Evolutionary conservation across 2,888 invertebrate genomes (phyloP).

Genomic region (Tyria jacobaeae): DNA sequence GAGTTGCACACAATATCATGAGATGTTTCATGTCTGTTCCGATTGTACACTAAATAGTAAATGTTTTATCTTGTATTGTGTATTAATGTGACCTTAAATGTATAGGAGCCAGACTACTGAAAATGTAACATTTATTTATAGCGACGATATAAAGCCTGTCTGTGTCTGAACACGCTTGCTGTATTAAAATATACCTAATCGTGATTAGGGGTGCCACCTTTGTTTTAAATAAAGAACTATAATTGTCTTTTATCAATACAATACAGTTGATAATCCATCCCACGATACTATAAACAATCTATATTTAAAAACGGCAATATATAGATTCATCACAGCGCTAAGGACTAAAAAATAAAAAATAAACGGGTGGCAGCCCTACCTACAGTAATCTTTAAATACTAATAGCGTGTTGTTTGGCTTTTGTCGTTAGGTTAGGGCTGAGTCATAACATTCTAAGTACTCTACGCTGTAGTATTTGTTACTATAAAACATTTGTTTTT

Average conservation of each 20-base stretch:
- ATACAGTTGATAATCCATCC: too few relatives aligned
- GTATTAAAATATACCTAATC: conserved; percentile 33
- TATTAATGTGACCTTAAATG: conserved; percentile 74
- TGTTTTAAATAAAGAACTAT: not conserved
- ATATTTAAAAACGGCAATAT: not conserved
- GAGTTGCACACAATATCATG: conserved; percentile 73
- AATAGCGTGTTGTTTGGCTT: conserved; percentile 80
- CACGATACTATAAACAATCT: too few relatives aligned
- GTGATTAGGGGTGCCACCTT: conserved; percentile 21
- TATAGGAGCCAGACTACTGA: conserved; percentile 47
- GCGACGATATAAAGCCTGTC: conserved; percentile 29
- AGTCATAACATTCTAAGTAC: conserved; percentile 73
- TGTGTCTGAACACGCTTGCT: conserved; percentile 45
- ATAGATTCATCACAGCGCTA: not conserved
- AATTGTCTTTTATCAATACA: too few relatives aligned
- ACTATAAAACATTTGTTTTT: conserved; percentile 80
- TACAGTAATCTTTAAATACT: conserved; percentile 59
- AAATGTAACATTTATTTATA: conserved; percentile 45
- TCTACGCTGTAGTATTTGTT: conserved; percentile 77
- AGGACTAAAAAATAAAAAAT: not conserved
- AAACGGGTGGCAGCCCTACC: conserved; percentile 1
- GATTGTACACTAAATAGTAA: conserved; percentile 75
- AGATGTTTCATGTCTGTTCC: conserved; percentile 72
- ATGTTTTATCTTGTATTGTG: conserved; percentile 82
- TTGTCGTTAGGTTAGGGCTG: conserved; percentile 82